phyloP scores from a whole-genome alignment of 2,888 invertebrate species.

The Microctonus aethiopoides region DNA sequence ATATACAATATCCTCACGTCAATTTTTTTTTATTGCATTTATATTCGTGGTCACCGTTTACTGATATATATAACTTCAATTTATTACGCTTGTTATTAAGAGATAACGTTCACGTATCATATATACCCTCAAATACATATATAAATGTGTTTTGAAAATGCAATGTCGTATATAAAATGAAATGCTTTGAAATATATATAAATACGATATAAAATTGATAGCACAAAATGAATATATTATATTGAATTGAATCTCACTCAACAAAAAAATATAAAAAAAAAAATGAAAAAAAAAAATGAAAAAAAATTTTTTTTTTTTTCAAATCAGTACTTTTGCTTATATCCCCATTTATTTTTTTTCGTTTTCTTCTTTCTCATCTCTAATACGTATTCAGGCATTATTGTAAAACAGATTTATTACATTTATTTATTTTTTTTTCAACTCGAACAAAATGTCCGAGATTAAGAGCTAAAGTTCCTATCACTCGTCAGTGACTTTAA shows the following conservation, averaged over 20 bases:
- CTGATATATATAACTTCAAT: neutral
- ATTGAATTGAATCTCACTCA: neutral
- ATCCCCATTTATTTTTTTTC: neutral
- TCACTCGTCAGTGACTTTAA: constrained; percentile 47
- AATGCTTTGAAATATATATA: neutral
- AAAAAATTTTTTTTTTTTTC: neutral
- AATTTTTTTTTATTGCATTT: neutral
- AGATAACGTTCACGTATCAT: neutral
- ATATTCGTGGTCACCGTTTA: neutral
- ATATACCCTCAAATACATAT: neutral
- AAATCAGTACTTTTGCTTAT: neutral
- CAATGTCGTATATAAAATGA: neutral
- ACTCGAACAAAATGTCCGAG: constrained; percentile 35
- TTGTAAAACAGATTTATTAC: constrained; percentile 39
- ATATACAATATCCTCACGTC: neutral
- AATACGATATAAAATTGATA: neutral
- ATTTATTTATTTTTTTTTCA: too few species aligned
- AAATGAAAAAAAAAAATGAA: neutral
- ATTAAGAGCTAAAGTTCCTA: constrained; percentile 33
- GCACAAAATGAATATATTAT: neutral
- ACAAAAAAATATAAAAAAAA: too few species aligned
- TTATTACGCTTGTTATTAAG: neutral
- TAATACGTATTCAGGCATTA: constrained; percentile 26
- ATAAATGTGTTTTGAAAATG: neutral
- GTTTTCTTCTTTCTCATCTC: neutral